phyloP scores from a whole-genome alignment of 2,797 vertebrate genomes.

The Falco rusticolus region DNA sequence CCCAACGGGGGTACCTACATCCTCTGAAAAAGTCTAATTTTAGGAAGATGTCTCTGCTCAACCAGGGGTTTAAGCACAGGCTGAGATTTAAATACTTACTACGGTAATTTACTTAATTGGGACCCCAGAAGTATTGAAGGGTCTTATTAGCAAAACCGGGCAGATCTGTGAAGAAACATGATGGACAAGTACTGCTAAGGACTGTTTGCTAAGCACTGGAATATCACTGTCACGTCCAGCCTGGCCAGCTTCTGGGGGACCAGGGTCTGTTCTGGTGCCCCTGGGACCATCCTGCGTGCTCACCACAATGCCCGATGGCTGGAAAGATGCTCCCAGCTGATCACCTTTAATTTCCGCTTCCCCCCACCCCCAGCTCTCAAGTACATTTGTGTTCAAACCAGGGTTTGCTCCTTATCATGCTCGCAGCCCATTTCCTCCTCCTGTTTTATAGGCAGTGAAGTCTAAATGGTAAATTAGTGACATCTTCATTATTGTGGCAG shows the following conservation, averaged over 20 bases:
- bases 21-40: background rate
- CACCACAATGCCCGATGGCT: background rate
- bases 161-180: background rate
- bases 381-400: background rate
- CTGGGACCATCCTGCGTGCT: background rate
- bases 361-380: background rate
- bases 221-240: background rate
- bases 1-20: background rate
- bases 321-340: background rate
- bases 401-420: background rate
- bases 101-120: background rate
- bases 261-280: background rate
- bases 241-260: background rate
- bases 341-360: background rate
- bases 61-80: background rate
- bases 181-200: background rate
- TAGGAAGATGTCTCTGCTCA: background rate
- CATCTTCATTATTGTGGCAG: slow-evolving; percentile 31
- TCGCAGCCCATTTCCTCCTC: slow-evolving; percentile 33
- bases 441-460: slow-evolving; percentile 53
- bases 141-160: background rate
- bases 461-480: slow-evolving; percentile 56
- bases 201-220: background rate
- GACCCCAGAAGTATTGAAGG: background rate
- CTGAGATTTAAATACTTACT: background rate